Conservation (phyloP, 2,113 vertebrate genomes). For the Amphiprion percula region DNA sequence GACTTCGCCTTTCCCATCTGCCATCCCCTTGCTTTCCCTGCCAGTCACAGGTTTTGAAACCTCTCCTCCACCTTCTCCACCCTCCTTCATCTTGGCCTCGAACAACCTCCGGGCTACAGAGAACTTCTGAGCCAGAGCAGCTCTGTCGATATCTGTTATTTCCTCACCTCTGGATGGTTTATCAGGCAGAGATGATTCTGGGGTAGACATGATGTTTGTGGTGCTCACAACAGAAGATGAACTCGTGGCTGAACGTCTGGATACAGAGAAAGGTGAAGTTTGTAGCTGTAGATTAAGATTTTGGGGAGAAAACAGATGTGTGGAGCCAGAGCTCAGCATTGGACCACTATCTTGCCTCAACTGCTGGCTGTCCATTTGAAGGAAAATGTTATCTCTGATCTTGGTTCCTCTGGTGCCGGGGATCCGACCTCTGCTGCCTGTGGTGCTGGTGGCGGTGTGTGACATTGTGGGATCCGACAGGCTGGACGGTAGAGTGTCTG, state of each 20-base stretch:
- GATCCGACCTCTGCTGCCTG: constrained; percentile 86
- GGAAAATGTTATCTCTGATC: constrained; percentile 92
- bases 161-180: constrained; percentile 84
- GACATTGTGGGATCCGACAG: constrained; percentile 60
- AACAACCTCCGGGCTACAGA: constrained; percentile 90
- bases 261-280: constrained; percentile 44
- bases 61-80: constrained; percentile 22
- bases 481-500: constrained; percentile 45
- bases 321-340: constrained; percentile 26
- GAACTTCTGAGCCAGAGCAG: constrained; percentile 91
- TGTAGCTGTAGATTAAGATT: constrained; percentile 44
- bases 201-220: constrained; percentile 69
- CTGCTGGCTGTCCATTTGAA: constrained; percentile 90
- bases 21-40: constrained; percentile 48
- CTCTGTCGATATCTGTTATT: constrained; percentile 86
- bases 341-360: constrained; percentile 74
- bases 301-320: constrained; percentile 30
- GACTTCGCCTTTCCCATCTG: constrained; percentile 42
- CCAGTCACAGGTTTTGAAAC: constrained; percentile 61
- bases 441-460: constrained; percentile 60
- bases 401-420: constrained; percentile 88
- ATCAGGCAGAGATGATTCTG: constrained; percentile 74
- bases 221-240: constrained; percentile 81
- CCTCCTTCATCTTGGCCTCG: constrained; percentile 78
- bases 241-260: constrained; percentile 34